Conservation (phyloP, 1,140 invertebrate species). For the Cyrtorhinus lividipennis region DNA sequence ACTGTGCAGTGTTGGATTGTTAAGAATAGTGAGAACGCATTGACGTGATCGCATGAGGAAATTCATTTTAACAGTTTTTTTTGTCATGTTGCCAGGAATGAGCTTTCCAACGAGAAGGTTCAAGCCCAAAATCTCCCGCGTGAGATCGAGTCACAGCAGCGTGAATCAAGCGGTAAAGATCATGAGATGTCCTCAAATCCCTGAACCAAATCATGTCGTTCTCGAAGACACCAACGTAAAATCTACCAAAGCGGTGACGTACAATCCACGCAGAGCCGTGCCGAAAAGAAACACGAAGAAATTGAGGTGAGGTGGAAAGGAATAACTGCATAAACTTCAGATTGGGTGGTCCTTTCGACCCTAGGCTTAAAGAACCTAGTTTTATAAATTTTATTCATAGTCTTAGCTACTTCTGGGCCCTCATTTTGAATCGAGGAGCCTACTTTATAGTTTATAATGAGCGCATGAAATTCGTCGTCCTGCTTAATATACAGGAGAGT, state of each 20-base stretch:
- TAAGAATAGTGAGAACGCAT: too few species aligned
- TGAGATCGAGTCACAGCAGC: not conserved
- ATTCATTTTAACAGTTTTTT: too few species aligned
- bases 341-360: too few species aligned
- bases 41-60: too few species aligned
- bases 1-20: too few species aligned
- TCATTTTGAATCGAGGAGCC: not conserved
- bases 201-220: not conserved
- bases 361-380: not conserved
- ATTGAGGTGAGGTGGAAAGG: not conserved
- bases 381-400: not conserved
- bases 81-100: too few species aligned
- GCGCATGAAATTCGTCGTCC: not conserved
- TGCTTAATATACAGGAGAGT: too few species aligned
- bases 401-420: not conserved
- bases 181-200: not conserved
- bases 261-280: not conserved
- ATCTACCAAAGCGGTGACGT: not conserved
- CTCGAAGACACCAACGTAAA: not conserved
- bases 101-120: not conserved
- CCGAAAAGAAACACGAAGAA: not conserved
- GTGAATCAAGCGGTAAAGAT: not conserved
- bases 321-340: too few species aligned
- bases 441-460: not conserved
- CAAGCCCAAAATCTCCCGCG: not conserved